Base-by-base conservation (phyloP, 2,113 vertebrate species). In the Planiliza haematocheilus region DNA sequence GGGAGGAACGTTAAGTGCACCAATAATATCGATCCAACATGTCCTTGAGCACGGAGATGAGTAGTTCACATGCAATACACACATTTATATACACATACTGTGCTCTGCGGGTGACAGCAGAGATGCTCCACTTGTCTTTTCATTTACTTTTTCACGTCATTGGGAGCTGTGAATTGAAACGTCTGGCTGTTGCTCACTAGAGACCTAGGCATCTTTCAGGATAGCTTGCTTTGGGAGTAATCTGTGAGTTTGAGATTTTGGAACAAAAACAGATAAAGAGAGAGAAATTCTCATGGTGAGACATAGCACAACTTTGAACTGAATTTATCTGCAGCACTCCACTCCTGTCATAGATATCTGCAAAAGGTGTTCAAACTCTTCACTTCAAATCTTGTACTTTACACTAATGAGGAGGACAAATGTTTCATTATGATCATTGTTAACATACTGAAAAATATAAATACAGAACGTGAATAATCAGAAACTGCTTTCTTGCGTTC, bases 121-220 rank as follows among this genome's bases (percentile, higher is more conserved):
- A 67, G 73, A 60, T 58, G 61, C 70, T 66, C 11, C 17, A 13
- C 76, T 77, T 68, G 48, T 62, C 38, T 63, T 71, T 52, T 66
- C 72, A 62, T 79, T 71, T 78, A 48, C 49, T 77, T 81, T 71
- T 59, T 83, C 81, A 81, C 74, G 37, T 90, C 67, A 52, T 45
- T 48, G 16, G n/a, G 60, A 86, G 73, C 84, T 88, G 87, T 89
- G 85, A 94, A 91, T 90, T 89, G 64, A 42, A 86, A 81, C 70
- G 80, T 74, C 66, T 61, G 65, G 60, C 39, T 59, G 34, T 77
- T 43, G 82, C 70, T 81, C 83, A 59, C 73, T 24, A 12, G 39
- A 71, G 56, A 13, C 41, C 10, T 12, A 0, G 18, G 46, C 51
- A 49, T 56, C 43, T 51, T 66, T 30, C 20, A 66, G 10, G 80